Percentiles rank a stretch among this genome's conserved stretches.
These are phyloP conservation scores for Ennomos quercinarius DNA, from an alignment of 2,888 invertebrate species.

Conservation along the genomic window DNA sequence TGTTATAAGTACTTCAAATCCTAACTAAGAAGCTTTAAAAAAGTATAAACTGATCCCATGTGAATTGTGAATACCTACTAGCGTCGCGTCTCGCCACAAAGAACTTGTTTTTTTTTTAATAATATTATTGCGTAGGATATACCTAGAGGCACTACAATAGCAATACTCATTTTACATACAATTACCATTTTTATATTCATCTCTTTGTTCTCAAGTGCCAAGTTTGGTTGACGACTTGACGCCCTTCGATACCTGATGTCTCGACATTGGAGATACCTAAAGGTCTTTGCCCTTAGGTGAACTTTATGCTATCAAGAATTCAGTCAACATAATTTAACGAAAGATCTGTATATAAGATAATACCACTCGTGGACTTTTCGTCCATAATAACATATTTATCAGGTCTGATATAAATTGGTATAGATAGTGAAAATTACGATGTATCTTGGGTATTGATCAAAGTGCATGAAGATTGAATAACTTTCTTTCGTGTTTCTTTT, in stretches of 20 bases:
- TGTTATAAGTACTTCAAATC: too few species aligned
- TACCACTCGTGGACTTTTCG: too few species aligned
- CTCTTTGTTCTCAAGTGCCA: slow-evolving; percentile 17
- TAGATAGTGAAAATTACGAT: too few species aligned
- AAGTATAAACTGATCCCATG: neutral
- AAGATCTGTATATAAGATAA: neutral
- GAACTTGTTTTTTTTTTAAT: slow-evolving; percentile 23
- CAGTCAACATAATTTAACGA: too few species aligned
- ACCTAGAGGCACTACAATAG: slow-evolving; percentile 16
- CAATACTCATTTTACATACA: slow-evolving; percentile 31
- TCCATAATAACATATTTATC: too few species aligned
- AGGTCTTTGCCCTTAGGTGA: slow-evolving; percentile 36
- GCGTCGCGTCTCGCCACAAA: slow-evolving; percentile 26
- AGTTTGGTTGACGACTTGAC: slow-evolving; percentile 1
- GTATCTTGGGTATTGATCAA: too few species aligned
- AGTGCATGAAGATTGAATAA: neutral
- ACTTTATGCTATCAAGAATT: slow-evolving; percentile 13
- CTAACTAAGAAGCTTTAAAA: too few species aligned
- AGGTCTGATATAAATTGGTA: too few species aligned
- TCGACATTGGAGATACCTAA: slow-evolving; percentile 25
- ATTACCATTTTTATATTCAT: slow-evolving; percentile 14
- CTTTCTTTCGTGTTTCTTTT: too few species aligned
- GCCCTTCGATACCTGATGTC: slow-evolving; percentile 14
- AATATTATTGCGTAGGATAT: slow-evolving; percentile 34
- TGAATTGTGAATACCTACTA: neutral